Base-by-base conservation (phyloP, 2,888 invertebrate genomes). In the Dasypogon diadema region DNA sequence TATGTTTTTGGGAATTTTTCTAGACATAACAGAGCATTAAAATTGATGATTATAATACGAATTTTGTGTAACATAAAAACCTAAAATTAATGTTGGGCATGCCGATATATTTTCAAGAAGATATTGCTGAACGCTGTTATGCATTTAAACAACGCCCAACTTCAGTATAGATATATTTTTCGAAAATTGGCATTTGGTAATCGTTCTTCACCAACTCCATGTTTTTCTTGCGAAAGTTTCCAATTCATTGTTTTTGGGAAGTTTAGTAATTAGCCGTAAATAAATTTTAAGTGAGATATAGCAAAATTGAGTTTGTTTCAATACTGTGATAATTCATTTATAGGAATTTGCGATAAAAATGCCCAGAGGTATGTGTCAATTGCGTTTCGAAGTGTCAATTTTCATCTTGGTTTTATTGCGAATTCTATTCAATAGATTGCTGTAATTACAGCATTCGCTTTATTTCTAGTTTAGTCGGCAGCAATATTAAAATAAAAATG, bases 271-370 rank as follows among this genome's bases (percentile, higher is more conserved):
- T 12, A n/a, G 21, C 16, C n/a, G 14, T 37, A 18, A n/a, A 5
- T 58, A 10, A 60, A 60, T 21, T 60, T 34, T 1, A 18, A 14
- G 22, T 46, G 65, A 10, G 14, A 2, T 46, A 51, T 51, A 16
- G 51, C 51, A 51, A 51, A 51, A 21, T 51, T 51, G 18, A 8
- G 51, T 51, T 51, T 51, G 2, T 37, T 18, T 60, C 37, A 21
- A 37, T 60, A 37, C 37, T 60, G 60, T 60, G 60, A 60, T 60
- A 60, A 21, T 18, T 37, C 16, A 30, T 60, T 16, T 60, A 18
- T 37, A 37, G 37, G 6, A 16, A 2, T 60, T 60, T 18, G 12
- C 10, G 6, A 26, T 21, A 16, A 60, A 30, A n/a, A 60, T 60
- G 60, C 60, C 60, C 16, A 60, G 60, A 60, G 60, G 60, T 60